phyloP scores from a whole-genome alignment of 2,888 invertebrate genomes.

The Bembecia ichneumoniformis region DNA sequence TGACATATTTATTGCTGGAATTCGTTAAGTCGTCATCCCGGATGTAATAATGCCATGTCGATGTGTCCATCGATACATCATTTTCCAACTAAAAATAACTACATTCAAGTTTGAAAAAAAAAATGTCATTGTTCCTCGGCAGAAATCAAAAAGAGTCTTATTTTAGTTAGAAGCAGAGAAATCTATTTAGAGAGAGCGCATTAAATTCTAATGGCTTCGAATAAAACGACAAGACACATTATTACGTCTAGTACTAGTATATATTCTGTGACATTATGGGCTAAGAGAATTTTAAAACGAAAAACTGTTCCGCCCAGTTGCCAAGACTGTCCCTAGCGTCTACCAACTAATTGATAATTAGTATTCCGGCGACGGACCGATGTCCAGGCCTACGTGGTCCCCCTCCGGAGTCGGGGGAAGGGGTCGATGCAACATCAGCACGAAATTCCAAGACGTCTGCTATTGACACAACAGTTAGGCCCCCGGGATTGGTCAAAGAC shows the following conservation, averaged over 20 bases:
- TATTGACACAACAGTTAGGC: constrained; percentile 33
- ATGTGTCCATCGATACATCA: not conserved
- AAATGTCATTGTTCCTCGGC: too few species aligned
- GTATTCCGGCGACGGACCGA: constrained; percentile 41
- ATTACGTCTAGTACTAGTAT: too few species aligned
- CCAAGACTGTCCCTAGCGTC: constrained; percentile 20
- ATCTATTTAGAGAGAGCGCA: too few species aligned
- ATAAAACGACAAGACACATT: too few species aligned
- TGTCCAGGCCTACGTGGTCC: constrained; percentile 53
- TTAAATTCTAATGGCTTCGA: too few species aligned
- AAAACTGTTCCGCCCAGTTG: constrained; percentile 4
- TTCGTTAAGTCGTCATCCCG: not conserved
- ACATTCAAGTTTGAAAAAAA: too few species aligned
- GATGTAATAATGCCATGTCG: not conserved
- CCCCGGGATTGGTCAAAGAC: constrained; percentile 29
- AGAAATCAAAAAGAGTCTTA: too few species aligned
- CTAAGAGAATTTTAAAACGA: not conserved
- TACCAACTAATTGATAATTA: constrained; percentile 55
- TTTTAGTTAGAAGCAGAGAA: too few species aligned
- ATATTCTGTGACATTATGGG: too few species aligned
- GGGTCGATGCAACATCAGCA: constrained; percentile 37
- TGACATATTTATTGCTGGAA: constrained; percentile 33
- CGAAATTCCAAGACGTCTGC: constrained; percentile 36
- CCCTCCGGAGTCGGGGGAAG: constrained; percentile 13
- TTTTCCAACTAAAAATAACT: not conserved